Evolutionary conservation across 2,113 vertebrate species (phyloP).

Genomic region (Anoplopoma fimbria): DNA sequence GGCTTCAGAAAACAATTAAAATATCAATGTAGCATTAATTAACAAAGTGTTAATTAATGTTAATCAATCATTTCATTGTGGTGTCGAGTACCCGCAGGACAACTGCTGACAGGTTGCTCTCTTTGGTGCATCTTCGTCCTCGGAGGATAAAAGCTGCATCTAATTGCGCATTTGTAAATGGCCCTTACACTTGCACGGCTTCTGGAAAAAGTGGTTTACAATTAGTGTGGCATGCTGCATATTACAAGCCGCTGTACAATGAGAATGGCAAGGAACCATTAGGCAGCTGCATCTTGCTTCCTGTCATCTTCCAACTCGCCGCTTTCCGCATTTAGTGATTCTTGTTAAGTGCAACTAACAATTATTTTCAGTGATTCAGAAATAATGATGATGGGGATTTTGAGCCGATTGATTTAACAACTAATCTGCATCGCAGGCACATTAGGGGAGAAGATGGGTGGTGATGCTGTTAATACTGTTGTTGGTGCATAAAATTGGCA

Average conservation of each 20-base stretch:
- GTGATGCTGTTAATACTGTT: background rate
- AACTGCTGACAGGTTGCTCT: slow-evolving; percentile 4
- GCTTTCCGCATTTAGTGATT: slow-evolving; percentile 20
- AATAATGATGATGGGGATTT: background rate
- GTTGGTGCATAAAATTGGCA: background rate
- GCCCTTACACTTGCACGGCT: slow-evolving; percentile 20
- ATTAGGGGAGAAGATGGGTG: background rate
- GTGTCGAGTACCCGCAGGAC: background rate
- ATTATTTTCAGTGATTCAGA: slow-evolving; percentile 41
- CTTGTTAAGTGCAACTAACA: slow-evolving; percentile 20
- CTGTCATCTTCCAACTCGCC: slow-evolving; percentile 26
- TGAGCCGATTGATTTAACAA: slow-evolving; percentile 11
- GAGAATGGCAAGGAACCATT: slow-evolving; percentile 40
- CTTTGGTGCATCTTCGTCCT: background rate
- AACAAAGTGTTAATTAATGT: background rate
- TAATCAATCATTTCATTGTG: background rate
- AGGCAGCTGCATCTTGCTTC: slow-evolving; percentile 40
- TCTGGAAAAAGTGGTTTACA: slow-evolving; percentile 36
- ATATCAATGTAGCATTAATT: background rate
- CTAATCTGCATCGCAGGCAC: background rate
- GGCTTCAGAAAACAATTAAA: background rate
- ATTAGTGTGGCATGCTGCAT: slow-evolving; percentile 27
- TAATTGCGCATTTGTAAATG: slow-evolving; percentile 28
- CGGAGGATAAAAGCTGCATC: slow-evolving; percentile 35
- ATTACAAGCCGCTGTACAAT: slow-evolving; percentile 31